Evolutionary conservation across 2,888 invertebrate genomes (phyloP).

Genomic region (Lucinisca nassula): DNA sequence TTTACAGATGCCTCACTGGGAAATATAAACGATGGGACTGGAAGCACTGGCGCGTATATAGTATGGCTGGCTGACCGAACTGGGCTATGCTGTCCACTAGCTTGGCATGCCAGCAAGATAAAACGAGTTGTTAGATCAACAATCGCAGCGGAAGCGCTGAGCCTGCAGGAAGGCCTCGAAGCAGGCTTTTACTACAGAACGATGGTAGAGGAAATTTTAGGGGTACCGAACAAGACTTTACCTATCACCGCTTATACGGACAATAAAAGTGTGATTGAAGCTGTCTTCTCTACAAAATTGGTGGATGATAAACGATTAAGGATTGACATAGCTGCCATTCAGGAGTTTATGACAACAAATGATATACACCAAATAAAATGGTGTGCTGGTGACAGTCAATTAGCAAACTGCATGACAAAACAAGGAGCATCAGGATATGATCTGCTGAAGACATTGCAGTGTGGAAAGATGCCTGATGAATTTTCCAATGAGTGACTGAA

Average conservation of each 20-base stretch:
- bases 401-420: too few species aligned
- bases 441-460: too few species aligned
- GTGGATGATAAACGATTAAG: too few species aligned
- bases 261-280: conserved; percentile 54
- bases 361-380: too few species aligned
- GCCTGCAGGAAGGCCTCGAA: conserved; percentile 51
- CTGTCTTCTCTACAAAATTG: conserved; percentile 43
- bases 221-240: not conserved
- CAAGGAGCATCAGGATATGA: too few species aligned
- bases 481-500: too few species aligned
- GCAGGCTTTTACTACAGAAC: conserved; percentile 47
- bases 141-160: conserved; percentile 43
- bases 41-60: conserved; percentile 26
- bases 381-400: too few species aligned
- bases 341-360: too few species aligned
- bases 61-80: conserved; percentile 38
- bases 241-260: conserved; percentile 41
- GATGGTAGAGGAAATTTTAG: conserved; percentile 24
- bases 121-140: conserved; percentile 40
- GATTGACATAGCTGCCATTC: too few species aligned
- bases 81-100: conserved; percentile 26
- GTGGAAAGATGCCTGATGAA: too few species aligned
- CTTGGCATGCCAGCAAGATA: conserved; percentile 49
- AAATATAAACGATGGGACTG: conserved; percentile 20
- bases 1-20: conserved; percentile 29